Evolutionary conservation across 2,888 invertebrate species (phyloP), one percentile per base, ranked within the genome.

Genomic region (Leptinotarsa rubiginosa): DNA sequence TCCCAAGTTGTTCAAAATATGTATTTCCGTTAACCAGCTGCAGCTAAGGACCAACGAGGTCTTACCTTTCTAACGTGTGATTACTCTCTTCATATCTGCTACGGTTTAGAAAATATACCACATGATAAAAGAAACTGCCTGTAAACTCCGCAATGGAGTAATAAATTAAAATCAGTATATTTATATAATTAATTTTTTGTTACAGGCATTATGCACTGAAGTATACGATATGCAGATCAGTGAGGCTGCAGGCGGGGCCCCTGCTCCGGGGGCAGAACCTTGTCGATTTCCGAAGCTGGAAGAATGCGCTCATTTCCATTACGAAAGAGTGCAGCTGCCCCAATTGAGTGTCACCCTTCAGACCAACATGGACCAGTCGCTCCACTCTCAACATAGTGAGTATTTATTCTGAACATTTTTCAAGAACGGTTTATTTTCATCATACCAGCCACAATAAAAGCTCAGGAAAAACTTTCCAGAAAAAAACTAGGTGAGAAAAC

Each of bases 291-390:
- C 95, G 70, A 95, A 95, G 86, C 91, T 98, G 77, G 97, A 97
- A 88, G 98, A 98, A 87, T 99, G 98, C 89, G 98, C 98, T 5
- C 99, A 99, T 87, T 99, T 99, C 89, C 99, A 99, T 89, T 99
- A 98, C 89, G 98, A 98, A 86, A 91, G 95, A 80, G 97, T 98
- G 20, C 95, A 96, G 80, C 90, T 98, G 80, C 95, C 95, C n/a
- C 93, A 93, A 0, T 89, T 93, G 65, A 88, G 89, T 31, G 90
- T 93, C 50, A 88, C 89, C 76, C 83, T 91, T 70, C 88, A 90
- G 77, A 89, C 90, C 77, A 89, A 89, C 82, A 85, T 87, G 86
- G 87, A 88, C 74, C 86, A 87, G 74, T 87, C 87, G 22, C 80
- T 88, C 70, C 87, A 88, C 79, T 89, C 90, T 12, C 91, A 88